Conservation (phyloP, 2,113 vertebrate genomes). For the Lipotes vexillifer region DNA sequence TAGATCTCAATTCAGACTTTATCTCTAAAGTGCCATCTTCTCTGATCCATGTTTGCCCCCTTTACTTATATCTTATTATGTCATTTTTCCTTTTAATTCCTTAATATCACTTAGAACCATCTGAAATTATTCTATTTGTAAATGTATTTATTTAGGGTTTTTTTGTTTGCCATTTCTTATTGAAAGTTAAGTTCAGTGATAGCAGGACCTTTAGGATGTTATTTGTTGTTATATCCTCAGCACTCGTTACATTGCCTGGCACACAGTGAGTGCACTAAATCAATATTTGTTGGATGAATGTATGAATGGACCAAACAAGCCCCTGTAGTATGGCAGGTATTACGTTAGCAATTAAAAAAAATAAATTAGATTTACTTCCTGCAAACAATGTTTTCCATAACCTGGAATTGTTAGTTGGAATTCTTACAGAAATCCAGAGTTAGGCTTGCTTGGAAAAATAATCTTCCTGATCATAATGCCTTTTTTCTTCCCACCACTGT, state of each 20-base stretch:
- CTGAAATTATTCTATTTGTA: background rate
- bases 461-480: background rate
- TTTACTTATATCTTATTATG: background rate
- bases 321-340: background rate
- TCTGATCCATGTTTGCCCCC: background rate
- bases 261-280: background rate
- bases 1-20: background rate
- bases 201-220: background rate
- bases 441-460: background rate
- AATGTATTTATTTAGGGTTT: background rate
- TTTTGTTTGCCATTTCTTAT: background rate
- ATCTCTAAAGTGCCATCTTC: background rate
- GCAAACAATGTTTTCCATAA: background rate
- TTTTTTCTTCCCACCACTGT: background rate
- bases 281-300: background rate
- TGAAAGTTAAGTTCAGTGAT: background rate
- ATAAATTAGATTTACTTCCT: background rate
- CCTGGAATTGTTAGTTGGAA: background rate
- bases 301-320: background rate
- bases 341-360: background rate
- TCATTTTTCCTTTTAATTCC: background rate
- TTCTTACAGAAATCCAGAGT: background rate
- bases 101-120: background rate
- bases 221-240: background rate
- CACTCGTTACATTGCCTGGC: background rate